A percentile compares a stretch with the other conserved stretches of the same genome.
Evolutionary conservation across 1,140 invertebrate genomes (phyloP).

Genomic region (Danaus plexippus): DNA sequence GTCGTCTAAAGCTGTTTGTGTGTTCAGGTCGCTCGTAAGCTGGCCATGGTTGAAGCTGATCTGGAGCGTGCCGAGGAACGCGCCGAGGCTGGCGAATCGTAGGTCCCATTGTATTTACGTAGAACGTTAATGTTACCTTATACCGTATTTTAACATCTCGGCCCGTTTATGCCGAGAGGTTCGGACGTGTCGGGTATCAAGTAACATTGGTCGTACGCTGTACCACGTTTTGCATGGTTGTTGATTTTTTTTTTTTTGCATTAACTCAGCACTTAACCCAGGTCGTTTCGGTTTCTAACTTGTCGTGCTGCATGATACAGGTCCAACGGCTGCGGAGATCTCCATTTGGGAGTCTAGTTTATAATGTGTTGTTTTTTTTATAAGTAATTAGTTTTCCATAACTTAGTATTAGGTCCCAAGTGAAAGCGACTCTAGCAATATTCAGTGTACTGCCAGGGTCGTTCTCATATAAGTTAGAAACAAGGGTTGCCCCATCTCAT

Average conservation of each 20-base stretch:
- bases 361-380: conserved; percentile 32
- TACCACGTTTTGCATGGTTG: conserved; percentile 68
- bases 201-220: conserved; percentile 48
- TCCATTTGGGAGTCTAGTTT: conserved; percentile 27
- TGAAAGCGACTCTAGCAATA: conserved; percentile 30
- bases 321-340: conserved; percentile 28
- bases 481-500: conserved; percentile 72
- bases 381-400: conserved; percentile 17
- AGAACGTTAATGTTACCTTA: too few species aligned
- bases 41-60: conserved; percentile 99
- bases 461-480: conserved; percentile 43
- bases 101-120: conserved; percentile 73
- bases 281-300: conserved; percentile 37
- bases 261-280: conserved; percentile 17
- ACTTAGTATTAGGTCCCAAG: conserved; percentile 41
- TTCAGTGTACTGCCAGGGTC: conserved; percentile 27
- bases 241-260: conserved; percentile 67
- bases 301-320: conserved; percentile 25
- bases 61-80: conserved; percentile 99
- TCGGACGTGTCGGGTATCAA: conserved; percentile 13
- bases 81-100: conserved; percentile 99
- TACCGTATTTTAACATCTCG: too few species aligned
- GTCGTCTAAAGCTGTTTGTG: conserved; percentile 10
- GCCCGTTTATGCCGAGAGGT: too few species aligned
- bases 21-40: conserved; percentile 99